These are phyloP conservation scores for Onychostoma macrolepis DNA, from an alignment of 2,113 vertebrate species.

Conservation along the genomic window DNA sequence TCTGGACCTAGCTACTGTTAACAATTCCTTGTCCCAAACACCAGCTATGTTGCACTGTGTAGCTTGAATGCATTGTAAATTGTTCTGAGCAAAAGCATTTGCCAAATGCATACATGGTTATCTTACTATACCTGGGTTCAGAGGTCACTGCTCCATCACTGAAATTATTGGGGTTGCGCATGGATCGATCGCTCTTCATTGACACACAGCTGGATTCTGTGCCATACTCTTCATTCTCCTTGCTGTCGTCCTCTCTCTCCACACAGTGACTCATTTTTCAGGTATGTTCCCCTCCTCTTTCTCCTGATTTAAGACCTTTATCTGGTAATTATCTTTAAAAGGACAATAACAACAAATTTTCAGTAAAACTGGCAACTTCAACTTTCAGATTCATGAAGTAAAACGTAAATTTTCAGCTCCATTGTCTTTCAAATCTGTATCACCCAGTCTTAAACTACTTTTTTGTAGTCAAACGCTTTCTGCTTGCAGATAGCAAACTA, in stretches of 20 bases:
- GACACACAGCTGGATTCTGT: neutral
- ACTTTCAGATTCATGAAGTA: neutral
- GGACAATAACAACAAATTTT: neutral
- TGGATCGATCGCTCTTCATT: neutral
- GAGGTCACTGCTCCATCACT: neutral
- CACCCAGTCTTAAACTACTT: no score
- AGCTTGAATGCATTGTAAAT: neutral
- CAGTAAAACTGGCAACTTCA: neutral
- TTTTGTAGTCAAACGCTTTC: no score
- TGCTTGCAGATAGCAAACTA: no score
- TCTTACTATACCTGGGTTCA: neutral
- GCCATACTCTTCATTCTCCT: neutral
- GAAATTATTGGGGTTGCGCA: neutral
- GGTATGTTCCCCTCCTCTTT: neutral
- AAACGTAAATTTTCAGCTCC: neutral
- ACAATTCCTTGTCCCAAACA: no score
- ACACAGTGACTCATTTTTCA: neutral
- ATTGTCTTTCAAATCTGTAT: neutral
- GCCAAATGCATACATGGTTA: neutral
- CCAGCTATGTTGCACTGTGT: neutral
- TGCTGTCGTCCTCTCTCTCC: neutral
- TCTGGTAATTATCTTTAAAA: neutral
- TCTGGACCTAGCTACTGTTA: no score
- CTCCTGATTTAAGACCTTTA: neutral
- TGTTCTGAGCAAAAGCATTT: neutral